Evolutionary conservation across 2,113 vertebrate genomes (phyloP), one percentile per base, ranked within the genome.

Genomic region (Aspiorhynchus laticeps): DNA sequence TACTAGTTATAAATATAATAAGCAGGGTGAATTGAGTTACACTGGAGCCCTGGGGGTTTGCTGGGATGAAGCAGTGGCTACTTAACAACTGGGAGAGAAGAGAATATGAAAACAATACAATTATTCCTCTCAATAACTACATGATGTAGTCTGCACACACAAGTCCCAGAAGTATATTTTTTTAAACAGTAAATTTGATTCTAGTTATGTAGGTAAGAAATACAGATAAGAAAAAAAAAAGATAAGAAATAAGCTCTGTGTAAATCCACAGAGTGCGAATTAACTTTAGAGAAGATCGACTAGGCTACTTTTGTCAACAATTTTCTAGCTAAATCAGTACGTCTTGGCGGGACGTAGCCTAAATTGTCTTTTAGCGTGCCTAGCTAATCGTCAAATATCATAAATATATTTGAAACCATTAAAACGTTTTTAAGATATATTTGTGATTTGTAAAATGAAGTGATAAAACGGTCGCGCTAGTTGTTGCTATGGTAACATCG

Each of bases 51-150:
- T 59, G 21, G 51, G 82, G 82, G 46, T 84, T 84, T 84, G 48
- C 48, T 84, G 48, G 21, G 80, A 88, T 85, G 75, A 83, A 87
- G 80, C 88, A 78, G 80, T 83, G 86, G 83, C 83, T 78, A 83
- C 86, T 76, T 76, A 87, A 74, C 82, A 73, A 84, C 82, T 84
- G 46, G 48, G 48, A 61, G 24, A 38, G 83, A 89, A 53, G 33
- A 82, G 76, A 74, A 85, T 81, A 78, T 65, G 63, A 75, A 87
- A 87, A 89, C 80, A 77, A 89, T 89, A 88, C 85, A 82, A 84
- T 82, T 75, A 89, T 87, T 78, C 41, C 51, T 84, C 31, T 48
- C 73, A 80, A 84, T 90, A 90, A 87, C 74, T 75, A 41, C 51
- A 81, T 75, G 46, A 81, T 36, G 43, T 38, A 90, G 53, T 43